Evolutionary conservation across 2,888 invertebrate species (phyloP).

Genomic region (Hemaris fuciformis): DNA sequence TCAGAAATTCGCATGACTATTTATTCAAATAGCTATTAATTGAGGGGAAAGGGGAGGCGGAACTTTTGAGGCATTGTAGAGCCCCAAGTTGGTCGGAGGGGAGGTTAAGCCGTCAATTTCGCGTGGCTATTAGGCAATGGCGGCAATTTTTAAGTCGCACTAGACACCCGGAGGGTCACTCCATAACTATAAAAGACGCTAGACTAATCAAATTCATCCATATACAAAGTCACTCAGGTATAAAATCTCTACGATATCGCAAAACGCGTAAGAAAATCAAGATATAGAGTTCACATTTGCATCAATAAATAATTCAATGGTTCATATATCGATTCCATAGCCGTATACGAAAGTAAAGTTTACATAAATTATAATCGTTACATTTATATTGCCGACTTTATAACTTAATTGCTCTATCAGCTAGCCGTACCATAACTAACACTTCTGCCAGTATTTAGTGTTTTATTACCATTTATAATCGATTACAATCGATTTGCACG

Average conservation of each 20-base stretch:
- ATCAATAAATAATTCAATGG: background rate
- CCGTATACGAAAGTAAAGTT: background rate
- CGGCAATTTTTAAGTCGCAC: too few relatives aligned
- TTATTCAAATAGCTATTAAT: too few relatives aligned
- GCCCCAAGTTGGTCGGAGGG: too few relatives aligned
- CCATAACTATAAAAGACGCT: too few relatives aligned
- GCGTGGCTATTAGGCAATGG: too few relatives aligned
- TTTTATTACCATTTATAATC: constrained; percentile 7
- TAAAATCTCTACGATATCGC: background rate
- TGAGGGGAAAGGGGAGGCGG: too few relatives aligned
- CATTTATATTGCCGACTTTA: background rate
- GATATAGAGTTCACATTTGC: background rate
- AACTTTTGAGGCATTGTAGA: too few relatives aligned
- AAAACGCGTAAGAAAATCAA: background rate
- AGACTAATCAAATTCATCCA: too few relatives aligned
- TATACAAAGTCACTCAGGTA: too few relatives aligned
- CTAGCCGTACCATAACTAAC: background rate
- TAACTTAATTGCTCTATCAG: constrained; percentile 3
- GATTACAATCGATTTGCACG: background rate
- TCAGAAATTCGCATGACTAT: too few relatives aligned
- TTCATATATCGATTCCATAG: background rate
- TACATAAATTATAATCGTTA: background rate
- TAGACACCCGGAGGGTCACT: too few relatives aligned
- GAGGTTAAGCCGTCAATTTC: too few relatives aligned
- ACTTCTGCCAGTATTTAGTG: background rate